Evolutionary conservation across 2,797 vertebrate species (phyloP).

Genomic region (Melanogrammus aeglefinus): DNA sequence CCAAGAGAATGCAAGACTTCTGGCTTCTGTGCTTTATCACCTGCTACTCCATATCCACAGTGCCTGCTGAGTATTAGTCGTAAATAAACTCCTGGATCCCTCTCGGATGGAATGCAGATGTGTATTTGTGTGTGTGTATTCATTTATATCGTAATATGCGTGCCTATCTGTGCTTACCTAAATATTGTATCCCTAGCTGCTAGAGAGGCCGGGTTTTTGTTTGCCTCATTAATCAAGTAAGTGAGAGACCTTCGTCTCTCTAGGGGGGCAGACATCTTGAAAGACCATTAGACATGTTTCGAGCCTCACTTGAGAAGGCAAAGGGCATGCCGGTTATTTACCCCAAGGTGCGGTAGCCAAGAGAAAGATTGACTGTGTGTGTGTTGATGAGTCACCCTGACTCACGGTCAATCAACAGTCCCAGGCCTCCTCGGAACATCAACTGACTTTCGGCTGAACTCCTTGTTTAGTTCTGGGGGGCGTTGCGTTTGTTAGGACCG

Average conservation of each 20-base stretch:
- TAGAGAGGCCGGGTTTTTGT: constrained; percentile 28
- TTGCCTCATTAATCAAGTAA: constrained; percentile 27
- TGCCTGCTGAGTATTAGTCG: constrained; percentile 29
- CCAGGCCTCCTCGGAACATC: background rate
- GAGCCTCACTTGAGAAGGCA: constrained; percentile 35
- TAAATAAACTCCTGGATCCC: constrained; percentile 61
- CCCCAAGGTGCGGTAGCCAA: constrained; percentile 25
- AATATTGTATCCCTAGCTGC: constrained; percentile 25
- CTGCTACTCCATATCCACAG: constrained; percentile 32
- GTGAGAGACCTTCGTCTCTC: constrained; percentile 46
- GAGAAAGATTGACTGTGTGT: constrained; percentile 26
- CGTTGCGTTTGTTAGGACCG: background rate
- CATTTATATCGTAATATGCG: constrained; percentile 3
- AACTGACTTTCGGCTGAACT: background rate
- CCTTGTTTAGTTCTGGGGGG: background rate
- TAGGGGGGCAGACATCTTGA: constrained; percentile 40
- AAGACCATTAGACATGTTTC: constrained; percentile 38
- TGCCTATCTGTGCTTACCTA: constrained; percentile 24
- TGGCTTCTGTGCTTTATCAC: constrained; percentile 32
- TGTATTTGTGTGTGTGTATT: constrained; percentile 17
- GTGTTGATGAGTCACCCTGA: constrained; percentile 1
- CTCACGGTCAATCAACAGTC: background rate
- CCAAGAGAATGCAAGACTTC: constrained; percentile 7
- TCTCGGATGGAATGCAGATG: constrained; percentile 38
- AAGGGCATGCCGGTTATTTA: constrained; percentile 44